These are phyloP conservation scores for Callosobruchus maculatus DNA, from an alignment of 2,888 invertebrate genomes.

Conservation along the genomic window DNA sequence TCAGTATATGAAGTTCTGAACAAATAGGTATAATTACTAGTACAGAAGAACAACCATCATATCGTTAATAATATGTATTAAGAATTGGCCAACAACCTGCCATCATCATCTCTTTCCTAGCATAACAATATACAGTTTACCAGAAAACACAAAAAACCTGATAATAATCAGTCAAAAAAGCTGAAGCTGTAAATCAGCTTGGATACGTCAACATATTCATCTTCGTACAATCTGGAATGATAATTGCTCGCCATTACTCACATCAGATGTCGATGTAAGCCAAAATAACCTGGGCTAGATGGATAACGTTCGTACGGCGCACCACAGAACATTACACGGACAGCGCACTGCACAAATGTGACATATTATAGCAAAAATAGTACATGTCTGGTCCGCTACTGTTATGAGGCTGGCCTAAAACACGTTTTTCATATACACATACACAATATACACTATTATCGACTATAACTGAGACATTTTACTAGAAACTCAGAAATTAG, in stretches of 20 bases:
- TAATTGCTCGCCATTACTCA: background rate
- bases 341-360: background rate
- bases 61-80: too few relatives aligned
- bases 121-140: background rate
- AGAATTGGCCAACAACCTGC: too few relatives aligned
- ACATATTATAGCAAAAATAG: background rate
- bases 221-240: background rate
- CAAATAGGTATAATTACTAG: too few relatives aligned
- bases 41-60: too few relatives aligned
- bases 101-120: too few relatives aligned
- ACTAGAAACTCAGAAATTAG: background rate
- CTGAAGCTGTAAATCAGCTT: background rate
- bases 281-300: background rate
- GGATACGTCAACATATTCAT: too few relatives aligned
- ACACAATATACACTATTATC: background rate
- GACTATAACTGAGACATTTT: background rate
- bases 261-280: background rate
- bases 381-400: background rate
- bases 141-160: background rate
- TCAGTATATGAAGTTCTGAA: too few relatives aligned
- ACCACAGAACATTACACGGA: too few relatives aligned
- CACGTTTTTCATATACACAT: background rate
- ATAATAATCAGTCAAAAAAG: background rate
- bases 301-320: background rate
- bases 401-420: background rate